Evolutionary conservation across 1,140 invertebrate genomes (phyloP).

Genomic region (Nylanderia fulva): DNA sequence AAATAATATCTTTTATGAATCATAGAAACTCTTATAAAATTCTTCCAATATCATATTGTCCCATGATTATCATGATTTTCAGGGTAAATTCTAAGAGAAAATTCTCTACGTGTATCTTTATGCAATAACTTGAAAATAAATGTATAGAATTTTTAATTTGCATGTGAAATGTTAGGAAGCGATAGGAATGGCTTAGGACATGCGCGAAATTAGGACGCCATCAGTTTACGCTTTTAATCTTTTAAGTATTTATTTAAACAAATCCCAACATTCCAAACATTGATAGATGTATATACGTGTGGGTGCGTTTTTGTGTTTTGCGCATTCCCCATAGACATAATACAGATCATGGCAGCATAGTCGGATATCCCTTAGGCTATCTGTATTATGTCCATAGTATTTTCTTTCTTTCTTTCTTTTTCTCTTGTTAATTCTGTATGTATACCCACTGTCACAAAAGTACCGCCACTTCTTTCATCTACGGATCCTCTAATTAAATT

Average conservation of each 20-base stretch:
- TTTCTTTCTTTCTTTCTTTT: not conserved
- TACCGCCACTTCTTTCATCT: conserved; percentile 14
- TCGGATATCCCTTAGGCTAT: not conserved
- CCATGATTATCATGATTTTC: no score
- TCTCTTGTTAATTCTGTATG: conserved; percentile 41
- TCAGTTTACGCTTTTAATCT: conserved; percentile 77
- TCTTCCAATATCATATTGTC: no score
- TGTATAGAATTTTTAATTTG: not conserved
- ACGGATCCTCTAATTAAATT: conserved; percentile 3
- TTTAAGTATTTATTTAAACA: conserved; percentile 85
- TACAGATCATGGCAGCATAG: conserved; percentile 26
- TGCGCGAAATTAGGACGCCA: conserved; percentile 32
- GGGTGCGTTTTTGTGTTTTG: conserved; percentile 11
- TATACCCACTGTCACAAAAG: conserved; percentile 25
- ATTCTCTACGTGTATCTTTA: no score
- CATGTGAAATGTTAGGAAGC: not conserved
- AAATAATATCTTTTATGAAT: no score
- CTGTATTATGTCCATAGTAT: conserved; percentile 9
- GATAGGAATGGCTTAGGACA: not conserved
- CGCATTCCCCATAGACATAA: conserved; percentile 7
- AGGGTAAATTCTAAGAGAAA: no score
- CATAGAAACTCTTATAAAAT: no score
- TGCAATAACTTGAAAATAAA: not conserved
- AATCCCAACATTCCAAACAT: conserved; percentile 85
- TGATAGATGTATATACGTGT: conserved; percentile 74